Conservation (phyloP, 2,113 vertebrate species). For the Vanacampus margaritifer region DNA sequence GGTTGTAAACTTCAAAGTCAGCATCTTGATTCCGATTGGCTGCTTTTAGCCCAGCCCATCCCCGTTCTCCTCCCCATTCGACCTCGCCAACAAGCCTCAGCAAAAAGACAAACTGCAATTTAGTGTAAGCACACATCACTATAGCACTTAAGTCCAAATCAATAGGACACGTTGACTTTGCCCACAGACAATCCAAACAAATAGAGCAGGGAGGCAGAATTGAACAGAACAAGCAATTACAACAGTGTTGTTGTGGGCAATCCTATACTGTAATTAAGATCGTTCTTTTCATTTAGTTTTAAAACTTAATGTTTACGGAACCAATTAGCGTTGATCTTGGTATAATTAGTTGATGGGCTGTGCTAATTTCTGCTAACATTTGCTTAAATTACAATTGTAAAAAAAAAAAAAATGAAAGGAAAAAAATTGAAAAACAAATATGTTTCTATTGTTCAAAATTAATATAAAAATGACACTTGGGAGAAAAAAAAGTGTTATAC, state of each 20-base stretch:
- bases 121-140: conserved; percentile 34
- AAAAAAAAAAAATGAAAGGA: too few species aligned
- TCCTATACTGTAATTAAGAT: background rate
- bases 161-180: conserved; percentile 29
- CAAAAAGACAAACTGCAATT: conserved; percentile 23
- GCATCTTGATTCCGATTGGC: background rate
- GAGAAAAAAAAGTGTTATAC: too few species aligned
- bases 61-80: conserved; percentile 20
- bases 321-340: background rate
- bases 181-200: background rate
- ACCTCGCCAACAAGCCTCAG: background rate
- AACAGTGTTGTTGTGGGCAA: background rate
- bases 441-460: too few species aligned
- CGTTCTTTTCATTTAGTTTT: background rate
- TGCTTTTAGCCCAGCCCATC: background rate
- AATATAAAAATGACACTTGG: too few species aligned
- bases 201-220: background rate
- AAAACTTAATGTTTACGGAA: background rate
- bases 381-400: too few species aligned
- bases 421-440: too few species aligned
- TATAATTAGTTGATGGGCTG: background rate
- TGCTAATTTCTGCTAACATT: background rate
- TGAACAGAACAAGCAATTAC: conserved; percentile 11
- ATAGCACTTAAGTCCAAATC: conserved; percentile 37
- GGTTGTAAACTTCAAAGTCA: too few species aligned